These are phyloP conservation scores for Enhydra lutris DNA, from an alignment of 2,113 vertebrate species.

Conservation along the genomic window DNA sequence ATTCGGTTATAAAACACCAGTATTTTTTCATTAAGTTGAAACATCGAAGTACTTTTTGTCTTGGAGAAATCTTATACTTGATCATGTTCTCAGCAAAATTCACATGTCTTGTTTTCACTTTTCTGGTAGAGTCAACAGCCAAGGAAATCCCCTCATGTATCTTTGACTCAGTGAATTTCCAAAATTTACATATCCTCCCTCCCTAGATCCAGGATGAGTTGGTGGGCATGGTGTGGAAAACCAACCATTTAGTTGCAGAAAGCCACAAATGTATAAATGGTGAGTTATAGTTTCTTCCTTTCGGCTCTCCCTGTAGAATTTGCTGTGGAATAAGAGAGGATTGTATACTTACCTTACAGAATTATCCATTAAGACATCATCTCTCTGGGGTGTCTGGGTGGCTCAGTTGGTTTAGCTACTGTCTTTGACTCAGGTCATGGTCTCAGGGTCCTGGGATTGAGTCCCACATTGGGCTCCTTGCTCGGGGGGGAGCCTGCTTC, in stretches of 20 bases:
- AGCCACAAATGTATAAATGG: neutral
- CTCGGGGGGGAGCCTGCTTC: neutral
- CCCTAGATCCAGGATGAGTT: neutral
- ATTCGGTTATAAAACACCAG: neutral
- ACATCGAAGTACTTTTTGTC: neutral
- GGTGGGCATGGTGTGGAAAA: neutral
- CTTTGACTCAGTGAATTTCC: neutral
- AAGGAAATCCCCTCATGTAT: neutral
- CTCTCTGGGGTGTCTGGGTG: neutral
- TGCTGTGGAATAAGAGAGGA: neutral
- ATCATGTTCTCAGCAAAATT: neutral
- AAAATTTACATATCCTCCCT: neutral
- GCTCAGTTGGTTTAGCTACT: neutral
- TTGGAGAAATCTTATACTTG: neutral
- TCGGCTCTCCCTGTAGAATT: neutral
- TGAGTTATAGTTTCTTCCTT: neutral
- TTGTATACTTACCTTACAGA: neutral
- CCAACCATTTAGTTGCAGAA: neutral
- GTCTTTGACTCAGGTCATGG: neutral
- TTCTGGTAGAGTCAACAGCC: neutral
- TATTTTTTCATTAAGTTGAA: neutral
- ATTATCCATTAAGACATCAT: neutral
- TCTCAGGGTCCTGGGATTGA: neutral
- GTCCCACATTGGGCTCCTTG: neutral
- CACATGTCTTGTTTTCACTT: neutral